Percentiles rank a stretch among this genome's conserved stretches.
phyloP scores from a whole-genome alignment of 1,140 invertebrate species.

The Drosophila ananassae region DNA sequence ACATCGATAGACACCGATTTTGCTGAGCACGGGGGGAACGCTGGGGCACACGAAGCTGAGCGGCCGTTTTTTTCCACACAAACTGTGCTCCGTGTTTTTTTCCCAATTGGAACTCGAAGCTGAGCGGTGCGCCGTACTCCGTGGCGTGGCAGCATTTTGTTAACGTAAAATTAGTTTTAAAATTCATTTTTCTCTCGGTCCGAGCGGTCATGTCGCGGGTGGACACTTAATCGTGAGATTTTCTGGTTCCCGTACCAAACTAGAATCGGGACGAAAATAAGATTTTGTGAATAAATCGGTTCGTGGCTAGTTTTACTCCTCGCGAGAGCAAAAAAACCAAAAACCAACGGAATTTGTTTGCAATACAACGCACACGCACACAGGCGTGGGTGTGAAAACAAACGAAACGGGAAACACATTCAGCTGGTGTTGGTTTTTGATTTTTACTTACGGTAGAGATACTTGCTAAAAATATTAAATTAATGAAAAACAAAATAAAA shows the following conservation, averaged over 20 bases:
- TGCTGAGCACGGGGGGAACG: no score
- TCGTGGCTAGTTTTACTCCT: background rate
- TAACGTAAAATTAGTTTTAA: no score
- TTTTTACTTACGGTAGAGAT: constrained; percentile 17
- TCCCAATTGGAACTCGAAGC: no score
- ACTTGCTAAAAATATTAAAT: constrained; percentile 55
- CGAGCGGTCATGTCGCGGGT: background rate
- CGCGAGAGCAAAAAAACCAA: background rate
- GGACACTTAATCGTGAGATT: background rate
- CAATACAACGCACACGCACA: constrained; percentile 3
- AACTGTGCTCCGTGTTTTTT: no score
- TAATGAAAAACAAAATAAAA: constrained; percentile 56
- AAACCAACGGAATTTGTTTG: constrained; percentile 8
- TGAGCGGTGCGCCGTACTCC: no score
- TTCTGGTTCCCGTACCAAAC: background rate
- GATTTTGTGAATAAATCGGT: background rate
- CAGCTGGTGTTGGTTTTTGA: constrained; percentile 1
- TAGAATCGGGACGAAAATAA: background rate
- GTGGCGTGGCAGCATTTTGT: no score
- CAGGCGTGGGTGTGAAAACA: constrained; percentile 23
- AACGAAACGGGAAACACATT: constrained; percentile 10
- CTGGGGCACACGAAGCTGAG: no score
- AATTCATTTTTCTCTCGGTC: no score
- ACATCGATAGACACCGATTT: no score
- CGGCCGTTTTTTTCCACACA: no score